Base-by-base conservation (phyloP, 1,140 invertebrate genomes). In the Sitophilus oryzae region DNA sequence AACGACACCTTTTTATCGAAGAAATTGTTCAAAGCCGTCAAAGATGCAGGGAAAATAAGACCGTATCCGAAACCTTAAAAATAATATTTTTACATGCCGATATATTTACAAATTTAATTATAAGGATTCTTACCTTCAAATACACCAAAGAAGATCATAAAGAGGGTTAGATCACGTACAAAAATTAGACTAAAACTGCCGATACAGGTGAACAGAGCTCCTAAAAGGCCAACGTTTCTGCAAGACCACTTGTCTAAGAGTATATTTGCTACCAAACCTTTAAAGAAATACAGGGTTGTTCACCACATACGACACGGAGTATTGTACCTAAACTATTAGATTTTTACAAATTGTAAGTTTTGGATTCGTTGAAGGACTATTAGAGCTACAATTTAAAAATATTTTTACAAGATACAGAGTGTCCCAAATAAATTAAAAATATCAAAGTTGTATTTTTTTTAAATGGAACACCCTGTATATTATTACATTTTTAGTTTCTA, bases 11-110 rank as follows among this genome's bases (percentile, higher is more conserved):
- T 77, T 50, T 73, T 74, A 0, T 77, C 73, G 41, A 81, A 83
- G 49, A 82, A 82, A 19, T 67, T 65, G 55, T 83, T 82, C 19
- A 83, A 71, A 0, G 74, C 76, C 0, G 78, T 75, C 52, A 81
- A 81, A 15, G 71, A 70, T 2, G 79, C 74, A 19, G 79, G 78
- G n/a, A 81, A 70, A 55, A 81, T 76, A 11, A 82, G 70, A 0
- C 80, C 81, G 43, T 81, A 78, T 15, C 78, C 77, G 19, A 72
- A 44, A 16, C 72, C 73, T 73, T 34, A 40, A 52, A 64, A 47
- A 25, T 14, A 11, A 20, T 18, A 43, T 9, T 0, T 0, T 18
- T 3, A 20, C 8, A 9, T 22, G 9, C 4, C 20, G 3, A 19
- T 5, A 20, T 16, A n/a, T 4, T 22, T 16, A 1, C 11, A 43